These are phyloP conservation scores for Peromyscus attwateri DNA, from an alignment of 2,797 vertebrate genomes.

Conservation along the genomic window DNA sequence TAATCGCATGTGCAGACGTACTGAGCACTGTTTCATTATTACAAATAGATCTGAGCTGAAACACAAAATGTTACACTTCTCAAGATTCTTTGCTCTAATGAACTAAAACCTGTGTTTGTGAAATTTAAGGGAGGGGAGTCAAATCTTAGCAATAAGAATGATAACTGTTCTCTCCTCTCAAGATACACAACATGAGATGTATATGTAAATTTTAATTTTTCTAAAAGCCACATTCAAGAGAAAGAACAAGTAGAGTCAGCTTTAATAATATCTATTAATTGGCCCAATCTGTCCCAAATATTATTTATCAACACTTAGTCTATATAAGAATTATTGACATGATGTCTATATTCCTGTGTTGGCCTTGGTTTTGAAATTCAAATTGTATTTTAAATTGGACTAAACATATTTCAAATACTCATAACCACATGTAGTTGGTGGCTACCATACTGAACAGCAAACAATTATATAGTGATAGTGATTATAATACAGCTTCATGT, in stretches of 20 bases:
- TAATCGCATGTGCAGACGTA: conserved; percentile 86
- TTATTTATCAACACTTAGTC: conserved; percentile 9
- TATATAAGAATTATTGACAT: conserved; percentile 23
- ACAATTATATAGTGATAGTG: not conserved
- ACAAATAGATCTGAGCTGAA: conserved; percentile 88
- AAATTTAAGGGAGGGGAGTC: conserved; percentile 31
- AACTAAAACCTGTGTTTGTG: not conserved
- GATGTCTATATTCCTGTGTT: not conserved
- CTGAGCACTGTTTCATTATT: conserved; percentile 67
- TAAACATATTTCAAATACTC: not conserved
- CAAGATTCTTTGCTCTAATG: conserved; percentile 45
- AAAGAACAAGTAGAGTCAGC: not conserved
- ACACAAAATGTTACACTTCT: conserved; percentile 2
- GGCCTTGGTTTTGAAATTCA: conserved; percentile 26
- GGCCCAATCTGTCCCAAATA: not conserved
- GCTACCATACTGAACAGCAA: not conserved
- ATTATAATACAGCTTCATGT: conserved; percentile 33
- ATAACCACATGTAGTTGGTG: not conserved
- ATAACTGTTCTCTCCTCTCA: not conserved
- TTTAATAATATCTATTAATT: conserved; percentile 28
- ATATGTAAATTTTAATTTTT: conserved; percentile 32
- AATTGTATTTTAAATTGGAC: conserved; percentile 33
- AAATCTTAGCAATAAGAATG: conserved; percentile 28
- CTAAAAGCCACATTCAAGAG: conserved; percentile 25
- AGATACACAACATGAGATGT: not conserved